phyloP scores from a whole-genome alignment of 2,888 invertebrate genomes.

The Cephus spinipes region DNA sequence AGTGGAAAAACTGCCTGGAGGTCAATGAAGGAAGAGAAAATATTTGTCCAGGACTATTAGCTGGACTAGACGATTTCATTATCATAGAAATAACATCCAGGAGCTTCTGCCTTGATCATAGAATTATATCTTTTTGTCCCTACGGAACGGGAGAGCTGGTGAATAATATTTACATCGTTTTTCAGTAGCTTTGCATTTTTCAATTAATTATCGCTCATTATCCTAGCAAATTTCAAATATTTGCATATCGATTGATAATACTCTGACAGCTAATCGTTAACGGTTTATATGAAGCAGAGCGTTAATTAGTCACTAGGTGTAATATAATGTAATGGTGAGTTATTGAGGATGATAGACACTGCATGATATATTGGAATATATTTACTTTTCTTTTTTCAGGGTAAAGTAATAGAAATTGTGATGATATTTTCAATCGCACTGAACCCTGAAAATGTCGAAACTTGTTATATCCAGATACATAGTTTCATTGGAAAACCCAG shows the following conservation, averaged over 20 bases:
- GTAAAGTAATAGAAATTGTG: not conserved
- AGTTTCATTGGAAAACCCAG: not conserved
- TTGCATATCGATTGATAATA: not conserved
- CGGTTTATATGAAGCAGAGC: not conserved
- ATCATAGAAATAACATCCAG: not conserved
- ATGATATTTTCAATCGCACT: not conserved
- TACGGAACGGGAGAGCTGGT: not conserved
- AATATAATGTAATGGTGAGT: not conserved
- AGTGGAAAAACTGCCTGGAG: not conserved
- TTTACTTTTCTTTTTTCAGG: not conserved
- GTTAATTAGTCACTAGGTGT: not conserved
- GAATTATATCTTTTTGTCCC: not conserved
- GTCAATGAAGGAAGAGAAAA: not conserved
- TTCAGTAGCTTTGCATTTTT: not conserved
- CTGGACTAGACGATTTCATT: not conserved
- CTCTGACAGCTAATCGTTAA: not conserved
- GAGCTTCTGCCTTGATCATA: not conserved
- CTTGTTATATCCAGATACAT: not conserved
- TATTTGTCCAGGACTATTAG: not conserved
- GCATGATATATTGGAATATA: not conserved
- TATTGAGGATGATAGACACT: not conserved
- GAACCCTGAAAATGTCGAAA: not conserved
- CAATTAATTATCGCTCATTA: not conserved
- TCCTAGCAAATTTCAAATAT: not conserved
- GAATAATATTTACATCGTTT: not conserved